Evolutionary conservation across 2,888 invertebrate species (phyloP).

Genomic region (Xylota segnis): DNA sequence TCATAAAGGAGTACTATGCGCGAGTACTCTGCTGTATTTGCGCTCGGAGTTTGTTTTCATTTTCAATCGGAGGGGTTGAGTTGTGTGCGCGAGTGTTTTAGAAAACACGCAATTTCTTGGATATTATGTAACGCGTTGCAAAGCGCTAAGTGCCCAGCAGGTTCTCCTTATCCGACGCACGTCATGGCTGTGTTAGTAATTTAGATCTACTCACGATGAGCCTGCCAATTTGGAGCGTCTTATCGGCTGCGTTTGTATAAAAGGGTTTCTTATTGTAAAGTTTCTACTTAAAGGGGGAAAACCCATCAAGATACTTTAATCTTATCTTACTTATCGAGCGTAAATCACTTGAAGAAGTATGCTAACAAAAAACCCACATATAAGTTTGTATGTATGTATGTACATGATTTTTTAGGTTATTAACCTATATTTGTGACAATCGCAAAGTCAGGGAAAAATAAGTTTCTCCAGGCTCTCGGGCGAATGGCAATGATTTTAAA

Average conservation of each 20-base stretch:
- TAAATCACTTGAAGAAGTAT: slow-evolving; percentile 12
- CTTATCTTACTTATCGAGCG: slow-evolving; percentile 10
- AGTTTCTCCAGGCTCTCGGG: slow-evolving; percentile 9
- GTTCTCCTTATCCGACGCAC: slow-evolving; percentile 22
- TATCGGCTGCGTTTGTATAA: background rate
- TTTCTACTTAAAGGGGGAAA: background rate
- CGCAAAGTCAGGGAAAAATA: background rate
- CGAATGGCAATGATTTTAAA: slow-evolving; percentile 35
- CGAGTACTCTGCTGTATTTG: background rate
- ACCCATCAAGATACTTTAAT: background rate
- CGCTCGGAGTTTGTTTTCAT: slow-evolving; percentile 35
- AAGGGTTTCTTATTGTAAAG: background rate
- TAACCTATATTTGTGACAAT: slow-evolving; percentile 34
- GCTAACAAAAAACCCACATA: slow-evolving; percentile 7
- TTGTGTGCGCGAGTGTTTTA: slow-evolving; percentile 8
- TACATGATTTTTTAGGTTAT: background rate
- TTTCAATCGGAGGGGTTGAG: slow-evolving; percentile 5
- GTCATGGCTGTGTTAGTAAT: background rate
- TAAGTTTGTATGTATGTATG: background rate
- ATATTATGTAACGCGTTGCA: slow-evolving; percentile 44
- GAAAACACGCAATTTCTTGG: slow-evolving; percentile 41
- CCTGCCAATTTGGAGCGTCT: background rate
- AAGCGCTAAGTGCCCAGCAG: slow-evolving; percentile 25
- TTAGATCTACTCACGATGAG: slow-evolving; percentile 1
- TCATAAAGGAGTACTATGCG: slow-evolving; percentile 23